These are phyloP conservation scores for Tyria jacobaeae DNA, from an alignment of 2,888 invertebrate species.

Conservation along the genomic window DNA sequence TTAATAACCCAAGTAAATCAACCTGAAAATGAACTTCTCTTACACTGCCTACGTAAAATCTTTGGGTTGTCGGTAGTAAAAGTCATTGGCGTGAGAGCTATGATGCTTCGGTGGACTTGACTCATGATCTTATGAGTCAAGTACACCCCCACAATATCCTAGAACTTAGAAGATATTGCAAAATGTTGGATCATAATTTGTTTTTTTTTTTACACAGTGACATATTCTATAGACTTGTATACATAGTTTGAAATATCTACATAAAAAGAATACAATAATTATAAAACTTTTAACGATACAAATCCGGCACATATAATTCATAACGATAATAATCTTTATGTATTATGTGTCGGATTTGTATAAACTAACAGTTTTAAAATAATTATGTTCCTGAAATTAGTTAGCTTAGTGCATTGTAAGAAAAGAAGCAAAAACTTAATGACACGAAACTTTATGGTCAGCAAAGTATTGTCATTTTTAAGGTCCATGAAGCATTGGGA, in stretches of 20 bases:
- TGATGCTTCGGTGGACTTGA: conserved; percentile 57
- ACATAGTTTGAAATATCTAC: no score
- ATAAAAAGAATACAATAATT: no score
- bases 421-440: not conserved
- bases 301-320: no score
- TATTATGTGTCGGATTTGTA: not conserved
- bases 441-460: not conserved
- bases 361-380: not conserved
- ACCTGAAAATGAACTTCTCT: conserved; percentile 52
- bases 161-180: conserved; percentile 40
- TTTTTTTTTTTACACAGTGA: conserved; percentile 14
- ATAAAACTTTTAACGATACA: no score
- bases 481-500: conserved; percentile 9
- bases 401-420: not conserved
- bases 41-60: conserved; percentile 47
- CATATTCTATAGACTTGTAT: no score
- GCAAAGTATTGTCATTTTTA: conserved; percentile 29
- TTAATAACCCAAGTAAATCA: not conserved
- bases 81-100: conserved; percentile 58
- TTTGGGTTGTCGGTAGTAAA: conserved; percentile 37
- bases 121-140: conserved; percentile 67
- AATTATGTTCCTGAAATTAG: not conserved
- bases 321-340: no score
- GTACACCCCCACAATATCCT: conserved; percentile 58
- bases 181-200: conserved; percentile 40